Evolutionary conservation across 2,113 vertebrate species (phyloP), one percentile per base, ranked within the genome.

Genomic region (Motacilla tschutschensis): DNA sequence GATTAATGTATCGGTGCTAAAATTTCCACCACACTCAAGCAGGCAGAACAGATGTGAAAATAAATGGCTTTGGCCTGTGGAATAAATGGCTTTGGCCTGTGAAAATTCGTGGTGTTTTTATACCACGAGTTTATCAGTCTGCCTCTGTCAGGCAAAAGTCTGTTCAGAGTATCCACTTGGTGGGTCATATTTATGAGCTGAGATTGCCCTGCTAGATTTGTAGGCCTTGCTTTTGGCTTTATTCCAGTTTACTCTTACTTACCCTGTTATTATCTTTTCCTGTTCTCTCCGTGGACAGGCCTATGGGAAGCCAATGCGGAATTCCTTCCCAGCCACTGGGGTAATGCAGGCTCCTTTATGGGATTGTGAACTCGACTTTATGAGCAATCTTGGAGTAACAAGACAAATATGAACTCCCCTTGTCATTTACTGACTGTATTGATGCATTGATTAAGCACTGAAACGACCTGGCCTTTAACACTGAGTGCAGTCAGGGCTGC

Each of bases 261-360:
- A 79, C n/a, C 18, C 38, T 79, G 26, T 82, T 81, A 38, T 66
- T 84, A n/a, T 54, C 54, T 86, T 81, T 92, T 94, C 78, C 58
- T 79, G 67, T 79, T 79, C 29, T 87, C 46, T 79, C 64, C 5
- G 47, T 47, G 72, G 59, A 46, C 43, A 69, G 29, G 29, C 25
- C 51, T 44, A 47, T 46, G 55, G 57, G 71, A 93, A 86, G 47
- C n/a, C 44, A 62, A 24, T 3, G 3, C 0, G 2, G 43, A 93
- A 81, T 81, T 90, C 66, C 75, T 70, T 91, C 65, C 47, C 51
- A 46, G 78, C 51, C 59, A 59, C 19, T 46, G 43, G 47, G 36
- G 25, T 58, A 81, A 76, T n/a, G 7, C 38, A 54, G 71, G n/a
- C 59, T 79, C 11, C 53, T 90, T 83, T 66, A 86, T 4, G 12